Percentiles rank a stretch among this genome's conserved stretches.
phyloP scores from a whole-genome alignment of 1,140 invertebrate species.

The Brachionus calyciflorus region DNA sequence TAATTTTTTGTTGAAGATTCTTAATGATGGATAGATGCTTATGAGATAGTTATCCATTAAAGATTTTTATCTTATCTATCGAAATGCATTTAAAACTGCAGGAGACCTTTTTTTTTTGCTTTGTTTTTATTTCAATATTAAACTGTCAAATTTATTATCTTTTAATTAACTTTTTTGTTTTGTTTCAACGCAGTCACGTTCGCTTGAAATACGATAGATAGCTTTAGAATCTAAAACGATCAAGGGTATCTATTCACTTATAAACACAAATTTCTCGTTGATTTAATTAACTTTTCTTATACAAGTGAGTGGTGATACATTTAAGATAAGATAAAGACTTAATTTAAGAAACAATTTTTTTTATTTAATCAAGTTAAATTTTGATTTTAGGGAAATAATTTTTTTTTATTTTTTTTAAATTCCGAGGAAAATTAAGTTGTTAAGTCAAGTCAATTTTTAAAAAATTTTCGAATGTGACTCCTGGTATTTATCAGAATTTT shows the following conservation, averaged over 20 bases:
- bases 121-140: no score
- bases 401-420: no score
- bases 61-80: conserved; percentile 13
- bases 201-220: conserved; percentile 13
- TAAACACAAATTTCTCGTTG: neutral
- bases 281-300: neutral
- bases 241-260: neutral
- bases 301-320: neutral
- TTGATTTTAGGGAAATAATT: no score
- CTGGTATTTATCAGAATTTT: no score
- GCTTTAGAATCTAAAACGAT: neutral
- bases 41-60: neutral
- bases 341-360: no score
- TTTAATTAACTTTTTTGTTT: neutral
- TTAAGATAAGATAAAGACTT: neutral
- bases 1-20: no score
- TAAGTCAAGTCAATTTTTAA: no score
- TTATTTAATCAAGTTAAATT: no score
- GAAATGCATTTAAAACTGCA: conserved; percentile 43
- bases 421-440: no score
- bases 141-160: conserved; percentile 20
- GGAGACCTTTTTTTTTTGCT: neutral
- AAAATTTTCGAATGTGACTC: no score
- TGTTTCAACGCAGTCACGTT: neutral
- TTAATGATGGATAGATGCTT: no score